Evolutionary conservation across 2,888 invertebrate species (phyloP).

Genomic region (Xestia c-nigrum): DNA sequence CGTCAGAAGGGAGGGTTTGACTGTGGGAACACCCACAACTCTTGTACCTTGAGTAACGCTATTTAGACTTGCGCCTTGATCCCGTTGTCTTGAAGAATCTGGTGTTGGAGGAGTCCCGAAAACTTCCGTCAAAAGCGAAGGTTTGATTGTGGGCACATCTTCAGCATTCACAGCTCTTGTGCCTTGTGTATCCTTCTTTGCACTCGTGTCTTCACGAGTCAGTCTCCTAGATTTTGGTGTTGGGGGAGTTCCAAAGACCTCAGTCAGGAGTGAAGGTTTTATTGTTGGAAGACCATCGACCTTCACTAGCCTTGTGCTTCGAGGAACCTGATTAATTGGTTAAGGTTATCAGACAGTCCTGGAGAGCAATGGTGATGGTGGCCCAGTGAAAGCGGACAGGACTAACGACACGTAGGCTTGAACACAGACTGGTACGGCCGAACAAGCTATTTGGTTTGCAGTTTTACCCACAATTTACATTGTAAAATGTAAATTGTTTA

Average conservation of each 20-base stretch:
- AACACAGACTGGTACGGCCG: too few species aligned
- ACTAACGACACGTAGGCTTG: background rate
- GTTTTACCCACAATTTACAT: too few species aligned
- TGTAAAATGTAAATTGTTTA: too few species aligned
- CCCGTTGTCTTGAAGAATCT: background rate
- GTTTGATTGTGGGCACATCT: slow-evolving; percentile 17
- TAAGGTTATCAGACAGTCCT: background rate
- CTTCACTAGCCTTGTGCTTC: background rate
- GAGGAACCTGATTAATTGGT: background rate
- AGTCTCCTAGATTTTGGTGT: background rate
- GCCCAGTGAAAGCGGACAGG: background rate
- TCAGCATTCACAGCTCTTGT: background rate
- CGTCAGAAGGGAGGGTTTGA: slow-evolving; percentile 54
- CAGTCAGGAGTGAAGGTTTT: slow-evolving; percentile 8
- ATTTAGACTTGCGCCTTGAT: background rate
- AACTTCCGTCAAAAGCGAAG: slow-evolving; percentile 62
- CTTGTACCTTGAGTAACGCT: background rate
- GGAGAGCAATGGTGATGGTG: background rate
- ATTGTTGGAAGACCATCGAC: background rate
- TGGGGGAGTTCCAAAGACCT: slow-evolving; percentile 24
- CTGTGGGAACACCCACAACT: background rate
- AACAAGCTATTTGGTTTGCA: too few species aligned
- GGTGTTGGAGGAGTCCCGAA: slow-evolving; percentile 71
- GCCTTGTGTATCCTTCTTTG: background rate
- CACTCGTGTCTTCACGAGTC: background rate